Conservation (phyloP, 2,113 vertebrate genomes). For the cattle (Bos taurus) region ARS-UCD2.0 NC_037342.1:65015501-65016000, state of each 20-base stretch:
- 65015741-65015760: not conserved
- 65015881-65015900: not conserved
- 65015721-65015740: not conserved
- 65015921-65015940: not conserved
- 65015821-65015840: not conserved
- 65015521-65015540: not conserved
- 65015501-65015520: not conserved
- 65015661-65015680: not conserved
- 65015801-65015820: not conserved
- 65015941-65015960: not conserved
- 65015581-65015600: not conserved
- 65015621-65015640: not conserved
- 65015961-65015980: accelerated
- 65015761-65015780: not conserved
- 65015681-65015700: not conserved
- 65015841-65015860: not conserved
- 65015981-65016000: not conserved
- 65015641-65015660: too few relatives aligned
- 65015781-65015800: not conserved
- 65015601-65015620: not conserved
- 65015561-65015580: not conserved
- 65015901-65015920: not conserved
- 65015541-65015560: not conserved
- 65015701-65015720: not conserved
- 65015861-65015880: not conserved